Conservation (phyloP, 2,888 invertebrate genomes). For the Uloborus plumipes region DNA sequence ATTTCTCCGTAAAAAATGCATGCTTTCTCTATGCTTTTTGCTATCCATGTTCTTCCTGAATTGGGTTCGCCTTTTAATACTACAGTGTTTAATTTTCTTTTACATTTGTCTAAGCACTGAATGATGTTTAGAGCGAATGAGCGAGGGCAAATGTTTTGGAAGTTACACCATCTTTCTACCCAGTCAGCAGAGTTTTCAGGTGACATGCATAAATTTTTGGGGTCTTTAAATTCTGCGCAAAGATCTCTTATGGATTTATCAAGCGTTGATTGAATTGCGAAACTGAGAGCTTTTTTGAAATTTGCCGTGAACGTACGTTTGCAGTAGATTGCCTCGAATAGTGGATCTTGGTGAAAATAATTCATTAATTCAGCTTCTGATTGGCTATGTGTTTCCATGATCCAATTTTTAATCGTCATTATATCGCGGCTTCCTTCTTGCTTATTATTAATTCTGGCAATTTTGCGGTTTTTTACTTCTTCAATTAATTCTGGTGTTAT, state of each 20-base stretch:
- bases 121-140: background rate
- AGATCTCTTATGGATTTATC: background rate
- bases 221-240: background rate
- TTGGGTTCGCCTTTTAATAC: slow-evolving; percentile 3
- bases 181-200: background rate
- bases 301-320: slow-evolving; percentile 2
- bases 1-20: slow-evolving; percentile 5
- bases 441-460: background rate
- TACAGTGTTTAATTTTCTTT: background rate
- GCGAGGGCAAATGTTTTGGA: background rate
- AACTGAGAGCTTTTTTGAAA: slow-evolving; percentile 13
- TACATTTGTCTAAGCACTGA: background rate
- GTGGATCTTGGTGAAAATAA: background rate
- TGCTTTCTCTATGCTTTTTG: background rate
- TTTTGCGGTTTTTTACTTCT: background rate
- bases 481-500: background rate
- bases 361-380: slow-evolving; percentile 1
- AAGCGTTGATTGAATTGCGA: background rate
- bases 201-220: slow-evolving; percentile 1
- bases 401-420: slow-evolving; percentile 1
- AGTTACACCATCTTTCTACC: too few species aligned
- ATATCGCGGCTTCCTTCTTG: background rate
- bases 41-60: background rate
- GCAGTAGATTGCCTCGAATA: slow-evolving; percentile 1
- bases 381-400: background rate